Conservation (phyloP, 2,113 vertebrate genomes). For the Lipotes vexillifer region DNA sequence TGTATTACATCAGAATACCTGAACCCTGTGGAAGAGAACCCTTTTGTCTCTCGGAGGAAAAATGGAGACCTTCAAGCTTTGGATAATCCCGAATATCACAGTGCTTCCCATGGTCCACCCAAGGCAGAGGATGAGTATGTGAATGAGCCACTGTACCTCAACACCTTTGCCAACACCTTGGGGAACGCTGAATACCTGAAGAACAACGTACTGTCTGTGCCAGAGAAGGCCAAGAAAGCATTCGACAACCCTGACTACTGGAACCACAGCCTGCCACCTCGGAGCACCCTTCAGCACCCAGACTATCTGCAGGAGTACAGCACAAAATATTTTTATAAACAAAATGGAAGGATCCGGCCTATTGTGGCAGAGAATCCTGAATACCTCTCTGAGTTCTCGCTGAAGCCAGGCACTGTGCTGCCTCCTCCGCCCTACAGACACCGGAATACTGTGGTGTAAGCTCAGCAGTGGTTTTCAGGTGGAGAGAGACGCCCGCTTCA, state of each 20-base stretch:
- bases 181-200: conserved; percentile 87
- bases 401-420: conserved; percentile 92
- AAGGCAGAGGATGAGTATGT: conserved; percentile 93
- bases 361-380: conserved; percentile 95
- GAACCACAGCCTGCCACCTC: conserved; percentile 95
- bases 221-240: conserved; percentile 94
- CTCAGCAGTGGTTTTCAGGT: not conserved
- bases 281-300: conserved; percentile 88
- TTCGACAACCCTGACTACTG: conserved; percentile 99
- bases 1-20: conserved; percentile 86
- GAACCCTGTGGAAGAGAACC: conserved; percentile 96
- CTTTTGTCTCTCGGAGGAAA: conserved; percentile 92
- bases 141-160: conserved; percentile 95
- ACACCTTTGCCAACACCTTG: conserved; percentile 88
- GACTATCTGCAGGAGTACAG: conserved; percentile 93
- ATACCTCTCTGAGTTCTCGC: conserved; percentile 94
- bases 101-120: conserved; percentile 84
- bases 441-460: conserved; percentile 97
- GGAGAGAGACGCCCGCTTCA: conserved; percentile 65
- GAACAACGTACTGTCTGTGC: conserved; percentile 85
- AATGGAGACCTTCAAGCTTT: conserved; percentile 92
- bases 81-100: conserved; percentile 96
- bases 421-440: conserved; percentile 98
- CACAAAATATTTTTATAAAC: conserved; percentile 96
- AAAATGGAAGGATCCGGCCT: conserved; percentile 94